Evolutionary conservation across 35 echinoderm and acorn worm species (phyloP).

Genomic region (Apostichopus japonicus): DNA sequence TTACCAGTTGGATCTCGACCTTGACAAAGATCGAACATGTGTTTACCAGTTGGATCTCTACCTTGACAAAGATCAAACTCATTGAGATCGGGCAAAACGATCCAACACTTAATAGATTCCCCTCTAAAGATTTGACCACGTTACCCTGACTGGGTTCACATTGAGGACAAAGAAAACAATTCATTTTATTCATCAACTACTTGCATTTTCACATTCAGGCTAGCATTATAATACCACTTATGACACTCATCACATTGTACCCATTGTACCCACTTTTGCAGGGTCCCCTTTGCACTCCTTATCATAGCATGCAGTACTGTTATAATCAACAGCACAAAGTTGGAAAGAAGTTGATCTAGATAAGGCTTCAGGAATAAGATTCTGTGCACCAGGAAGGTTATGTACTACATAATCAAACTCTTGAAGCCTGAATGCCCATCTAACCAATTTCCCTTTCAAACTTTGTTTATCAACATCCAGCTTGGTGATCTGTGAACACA

Average conservation of each 20-base stretch:
- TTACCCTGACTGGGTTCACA: too few species aligned
- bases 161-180: not conserved
- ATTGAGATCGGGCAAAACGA: too few species aligned
- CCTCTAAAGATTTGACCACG: too few species aligned
- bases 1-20: too few species aligned
- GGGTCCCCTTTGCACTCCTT: slow-evolving; percentile 28
- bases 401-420: slow-evolving; percentile 25
- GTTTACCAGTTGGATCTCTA: too few species aligned
- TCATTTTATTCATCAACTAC: not conserved
- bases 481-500: slow-evolving; percentile 37
- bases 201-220: not conserved
- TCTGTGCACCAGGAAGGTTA: not conserved
- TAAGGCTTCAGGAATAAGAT: not conserved
- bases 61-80: too few species aligned
- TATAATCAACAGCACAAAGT: too few species aligned
- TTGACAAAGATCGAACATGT: too few species aligned
- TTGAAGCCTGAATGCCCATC: slow-evolving; percentile 16
- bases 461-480: slow-evolving; percentile 36
- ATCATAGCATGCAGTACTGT: too few species aligned
- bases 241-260: not conserved
- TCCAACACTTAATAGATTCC: too few species aligned
- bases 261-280: not conserved
- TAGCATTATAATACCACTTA: not conserved
- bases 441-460: slow-evolving; percentile 36
- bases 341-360: not conserved